Percentiles rank a stretch among this genome's conserved stretches.
These are phyloP conservation scores for Tonatia bakeri DNA, from an alignment of 2,113 vertebrate species.

Conservation along the genomic window DNA sequence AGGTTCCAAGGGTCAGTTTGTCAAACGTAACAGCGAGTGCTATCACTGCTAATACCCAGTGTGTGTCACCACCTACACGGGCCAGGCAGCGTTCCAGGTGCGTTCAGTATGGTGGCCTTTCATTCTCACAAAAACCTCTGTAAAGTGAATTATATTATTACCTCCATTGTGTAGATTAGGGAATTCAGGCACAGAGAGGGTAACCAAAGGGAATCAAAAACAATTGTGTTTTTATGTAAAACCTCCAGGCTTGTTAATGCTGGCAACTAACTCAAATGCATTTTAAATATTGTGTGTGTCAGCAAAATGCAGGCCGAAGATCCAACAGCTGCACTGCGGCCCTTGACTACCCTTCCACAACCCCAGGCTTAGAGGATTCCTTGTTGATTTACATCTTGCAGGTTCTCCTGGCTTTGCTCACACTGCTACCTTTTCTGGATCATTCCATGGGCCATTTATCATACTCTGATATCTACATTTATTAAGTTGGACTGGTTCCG, in stretches of 20 bases:
- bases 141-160: background rate
- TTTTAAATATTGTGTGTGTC: background rate
- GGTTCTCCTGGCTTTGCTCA: background rate
- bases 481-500: background rate
- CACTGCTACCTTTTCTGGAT: background rate
- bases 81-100: background rate
- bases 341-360: background rate
- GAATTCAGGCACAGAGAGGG: background rate
- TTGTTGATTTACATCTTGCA: background rate
- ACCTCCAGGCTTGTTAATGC: background rate
- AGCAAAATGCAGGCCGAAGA: background rate
- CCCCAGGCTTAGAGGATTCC: background rate
- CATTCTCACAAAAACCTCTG: background rate
- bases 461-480: background rate
- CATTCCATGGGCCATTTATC: background rate
- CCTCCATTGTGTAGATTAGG: background rate
- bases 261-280: background rate
- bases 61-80: background rate
- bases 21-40: background rate
- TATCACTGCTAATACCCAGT: background rate
- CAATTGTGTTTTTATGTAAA: background rate
- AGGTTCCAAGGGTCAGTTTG: background rate
- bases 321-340: background rate
- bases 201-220: background rate
- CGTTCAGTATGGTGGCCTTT: background rate